Conservation (phyloP, 2,888 invertebrate genomes). For the Limnephilus auricula region DNA sequence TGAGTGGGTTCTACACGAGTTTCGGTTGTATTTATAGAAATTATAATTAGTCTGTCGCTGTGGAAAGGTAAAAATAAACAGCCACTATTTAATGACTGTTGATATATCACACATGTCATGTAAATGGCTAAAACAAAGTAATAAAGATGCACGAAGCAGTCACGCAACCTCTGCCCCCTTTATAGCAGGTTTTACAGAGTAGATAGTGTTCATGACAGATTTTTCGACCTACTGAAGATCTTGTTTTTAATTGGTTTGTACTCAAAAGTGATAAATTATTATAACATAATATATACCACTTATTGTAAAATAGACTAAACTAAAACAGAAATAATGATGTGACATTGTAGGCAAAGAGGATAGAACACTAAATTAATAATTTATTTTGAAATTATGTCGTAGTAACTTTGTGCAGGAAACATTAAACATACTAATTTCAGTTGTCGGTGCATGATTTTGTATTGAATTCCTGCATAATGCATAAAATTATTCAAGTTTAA, state of each 20-base stretch:
- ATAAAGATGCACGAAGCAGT: neutral
- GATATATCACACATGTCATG: neutral
- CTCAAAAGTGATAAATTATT: neutral
- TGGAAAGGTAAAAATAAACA: neutral
- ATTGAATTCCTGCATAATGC: no score
- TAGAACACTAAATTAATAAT: no score
- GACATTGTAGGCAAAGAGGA: no score
- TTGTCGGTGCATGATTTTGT: no score
- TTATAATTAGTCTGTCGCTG: neutral
- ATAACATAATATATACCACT: neutral
- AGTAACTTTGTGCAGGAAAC: no score
- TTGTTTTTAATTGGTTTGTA: neutral
- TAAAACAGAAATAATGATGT: no score
- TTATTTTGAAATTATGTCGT: no score
- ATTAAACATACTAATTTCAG: no score
- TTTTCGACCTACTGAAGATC: neutral
- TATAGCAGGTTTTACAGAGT: neutral
- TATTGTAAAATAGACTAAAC: neutral
- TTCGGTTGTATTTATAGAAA: neutral
- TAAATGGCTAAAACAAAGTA: neutral
- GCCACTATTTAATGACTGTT: neutral
- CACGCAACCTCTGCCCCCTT: neutral
- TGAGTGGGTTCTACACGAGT: neutral
- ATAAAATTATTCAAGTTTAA: no score
- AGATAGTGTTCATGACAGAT: neutral